phyloP scores from a whole-genome alignment of 92 coral and sea anemone species.

The Zoanthus gigantus region DNA sequence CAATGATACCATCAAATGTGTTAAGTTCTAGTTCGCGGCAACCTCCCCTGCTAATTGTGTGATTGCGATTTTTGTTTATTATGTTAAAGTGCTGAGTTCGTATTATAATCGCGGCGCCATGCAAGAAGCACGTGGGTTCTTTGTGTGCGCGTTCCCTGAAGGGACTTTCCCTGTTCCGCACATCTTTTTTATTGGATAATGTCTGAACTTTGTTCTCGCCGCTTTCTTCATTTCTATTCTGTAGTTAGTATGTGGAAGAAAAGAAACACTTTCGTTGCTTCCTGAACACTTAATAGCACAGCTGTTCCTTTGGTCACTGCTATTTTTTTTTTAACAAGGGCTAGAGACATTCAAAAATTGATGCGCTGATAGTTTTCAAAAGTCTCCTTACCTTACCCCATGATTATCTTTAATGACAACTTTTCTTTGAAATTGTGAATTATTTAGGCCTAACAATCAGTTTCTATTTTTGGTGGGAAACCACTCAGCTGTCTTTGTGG shows the following conservation, averaged over 20 bases:
- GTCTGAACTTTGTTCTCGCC: constrained; percentile 22
- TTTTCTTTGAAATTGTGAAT: constrained; percentile 7
- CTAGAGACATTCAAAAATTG: neutral
- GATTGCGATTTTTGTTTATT: neutral
- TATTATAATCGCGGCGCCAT: neutral
- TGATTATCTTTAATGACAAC: neutral
- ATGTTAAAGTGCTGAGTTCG: constrained; percentile 20
- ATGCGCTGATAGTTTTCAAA: neutral
- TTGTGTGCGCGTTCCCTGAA: neutral
- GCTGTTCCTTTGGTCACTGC: neutral
- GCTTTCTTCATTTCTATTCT: neutral
- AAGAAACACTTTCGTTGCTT: neutral
- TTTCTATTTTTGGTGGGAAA: constrained; percentile 27
- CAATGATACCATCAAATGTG: neutral
- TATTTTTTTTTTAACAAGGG: neutral
- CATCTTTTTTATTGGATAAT: neutral
- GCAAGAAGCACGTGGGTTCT: neutral
- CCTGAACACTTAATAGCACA: neutral
- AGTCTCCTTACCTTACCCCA: constrained; percentile 16
- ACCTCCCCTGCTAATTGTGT: neutral
- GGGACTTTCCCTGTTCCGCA: constrained; percentile 3
- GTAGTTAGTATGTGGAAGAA: neutral
- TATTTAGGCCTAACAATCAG: neutral
- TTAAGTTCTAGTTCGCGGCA: neutral
- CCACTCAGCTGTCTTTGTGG: neutral